Evolutionary conservation across 2,797 vertebrate species (phyloP).

Genomic region (Sciurus carolinensis): DNA sequence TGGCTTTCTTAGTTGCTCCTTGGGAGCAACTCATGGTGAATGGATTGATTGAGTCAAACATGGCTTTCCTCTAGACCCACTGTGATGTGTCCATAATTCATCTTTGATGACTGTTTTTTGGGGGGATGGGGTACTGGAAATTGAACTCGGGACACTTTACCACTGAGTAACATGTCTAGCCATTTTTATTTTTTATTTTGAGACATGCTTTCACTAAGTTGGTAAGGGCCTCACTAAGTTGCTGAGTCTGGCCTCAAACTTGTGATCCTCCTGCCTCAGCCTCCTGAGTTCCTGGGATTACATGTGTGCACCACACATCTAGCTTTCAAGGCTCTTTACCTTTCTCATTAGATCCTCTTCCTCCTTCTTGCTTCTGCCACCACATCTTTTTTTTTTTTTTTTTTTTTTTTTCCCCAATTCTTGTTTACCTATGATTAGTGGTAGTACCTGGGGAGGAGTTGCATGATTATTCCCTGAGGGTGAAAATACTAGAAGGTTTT

Average conservation of each 20-base stretch:
- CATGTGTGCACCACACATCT: too few species aligned
- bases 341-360: not conserved
- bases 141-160: too few species aligned
- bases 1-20: not conserved
- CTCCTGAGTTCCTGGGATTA: too few species aligned
- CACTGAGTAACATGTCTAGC: too few species aligned
- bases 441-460: not conserved
- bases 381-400: not conserved
- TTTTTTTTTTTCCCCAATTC: too few species aligned
- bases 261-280: too few species aligned
- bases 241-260: too few species aligned
- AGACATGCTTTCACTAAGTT: too few species aligned
- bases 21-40: not conserved
- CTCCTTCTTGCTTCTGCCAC: not conserved
- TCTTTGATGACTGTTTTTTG: not conserved
- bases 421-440: not conserved
- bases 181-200: too few species aligned
- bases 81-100: not conserved
- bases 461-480: not conserved
- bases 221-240: too few species aligned
- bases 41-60: not conserved
- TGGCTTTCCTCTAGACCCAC: not conserved
- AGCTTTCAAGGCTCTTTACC: not conserved
- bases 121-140: too few species aligned
- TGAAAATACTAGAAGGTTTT: not conserved